phyloP scores from a whole-genome alignment of 2,888 invertebrate genomes.

The Mycalesis mineus region DNA sequence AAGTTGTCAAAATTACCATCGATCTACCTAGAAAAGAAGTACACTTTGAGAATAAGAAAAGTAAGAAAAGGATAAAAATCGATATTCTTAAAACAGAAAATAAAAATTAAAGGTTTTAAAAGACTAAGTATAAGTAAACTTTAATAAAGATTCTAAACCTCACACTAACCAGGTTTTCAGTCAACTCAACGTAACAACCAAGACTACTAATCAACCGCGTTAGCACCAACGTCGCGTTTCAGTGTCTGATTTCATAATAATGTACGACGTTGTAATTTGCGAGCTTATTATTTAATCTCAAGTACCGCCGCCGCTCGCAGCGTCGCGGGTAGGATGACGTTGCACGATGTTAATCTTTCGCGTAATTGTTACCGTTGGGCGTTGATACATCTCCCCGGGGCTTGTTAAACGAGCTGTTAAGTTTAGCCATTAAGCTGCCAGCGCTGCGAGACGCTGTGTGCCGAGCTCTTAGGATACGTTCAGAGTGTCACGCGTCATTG shows the following conservation, averaged over 20 bases:
- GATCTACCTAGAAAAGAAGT: no score
- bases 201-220: neutral
- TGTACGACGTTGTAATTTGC: slow-evolving; percentile 22
- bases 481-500: neutral
- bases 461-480: slow-evolving; percentile 11
- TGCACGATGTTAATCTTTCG: slow-evolving; percentile 56
- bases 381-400: slow-evolving; percentile 45
- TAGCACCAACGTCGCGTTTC: neutral
- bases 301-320: slow-evolving; percentile 21
- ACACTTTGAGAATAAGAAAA: no score
- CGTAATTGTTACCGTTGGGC: slow-evolving; percentile 56
- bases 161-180: neutral
- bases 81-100: no score
- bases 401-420: slow-evolving; percentile 64
- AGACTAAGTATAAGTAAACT: no score
- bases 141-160: no score
- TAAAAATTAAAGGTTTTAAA: no score
- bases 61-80: no score
- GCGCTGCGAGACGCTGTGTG: slow-evolving; percentile 22
- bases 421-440: slow-evolving; percentile 51
- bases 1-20: no score
- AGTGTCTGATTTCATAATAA: neutral
- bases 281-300: slow-evolving; percentile 28
- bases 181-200: neutral
- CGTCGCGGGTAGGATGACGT: slow-evolving; percentile 44